Base-by-base conservation (phyloP, 2,888 invertebrate species). In the Zygothrica quintamaculata region DNA sequence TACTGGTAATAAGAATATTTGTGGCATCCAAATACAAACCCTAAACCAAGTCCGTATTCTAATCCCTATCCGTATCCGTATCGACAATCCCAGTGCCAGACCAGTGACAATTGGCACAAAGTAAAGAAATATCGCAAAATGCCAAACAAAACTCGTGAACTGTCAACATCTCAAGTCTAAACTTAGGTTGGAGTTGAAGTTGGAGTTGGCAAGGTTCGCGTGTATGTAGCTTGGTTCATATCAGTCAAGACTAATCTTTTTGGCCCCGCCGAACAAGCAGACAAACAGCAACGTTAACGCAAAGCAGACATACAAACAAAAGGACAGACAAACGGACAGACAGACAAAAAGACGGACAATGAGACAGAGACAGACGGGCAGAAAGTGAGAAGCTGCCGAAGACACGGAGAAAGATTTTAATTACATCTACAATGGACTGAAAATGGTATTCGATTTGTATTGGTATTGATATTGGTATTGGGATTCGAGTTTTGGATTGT, bases 181-280 rank as follows among this genome's bases (percentile, higher is more conserved):
- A 36, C n/a, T 36, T 42, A 25, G 51, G 43, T 31, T 31, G 29
- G 34, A 52, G 53, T 7, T 52, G 57, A 25, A 42, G 13, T 31
- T 48, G 68, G 40, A 69, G 33, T 37, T 42, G 22, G 22, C 42
- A 31, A 59, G 70, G 48, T 70, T 87, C 78, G 88, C 87, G 87
- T 87, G 87, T 76, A 65, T 76, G 75, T 75, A 73, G 65, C 67
- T 64, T 69, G 69, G 64, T 78, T 80, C 78, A 77, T 87, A 87
- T 87, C 87, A 84, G 80, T 78, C 82, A 80, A 77, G 76, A 78
- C 65, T 72, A 75, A 87, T 87, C 87, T 86, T 69, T 47, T 40
- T 53, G 59, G 62, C 64, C 50, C 70, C 58, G 64, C 36, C 56
- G 29, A 76, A 81, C 86, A 84, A 79, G 74, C 69, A 58, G 69